These are phyloP conservation scores for Dilophus febrilis DNA, from an alignment of 2,888 invertebrate genomes.

Conservation along the genomic window DNA sequence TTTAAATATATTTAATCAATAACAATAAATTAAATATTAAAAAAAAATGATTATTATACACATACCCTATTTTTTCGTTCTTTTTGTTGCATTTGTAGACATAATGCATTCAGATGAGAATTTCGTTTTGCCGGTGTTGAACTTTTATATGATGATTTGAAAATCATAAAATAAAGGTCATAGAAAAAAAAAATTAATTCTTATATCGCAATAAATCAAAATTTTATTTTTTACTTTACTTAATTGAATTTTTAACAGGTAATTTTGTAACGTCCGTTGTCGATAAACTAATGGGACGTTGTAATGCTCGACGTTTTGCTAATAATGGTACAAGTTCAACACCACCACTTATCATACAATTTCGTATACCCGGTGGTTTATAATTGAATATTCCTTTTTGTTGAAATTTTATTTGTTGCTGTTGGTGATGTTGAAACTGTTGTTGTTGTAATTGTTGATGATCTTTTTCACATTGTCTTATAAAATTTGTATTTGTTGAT, in stretches of 20 bases:
- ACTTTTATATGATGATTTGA: too few relatives aligned
- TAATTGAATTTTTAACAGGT: constrained; percentile 30
- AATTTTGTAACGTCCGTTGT: constrained; percentile 37
- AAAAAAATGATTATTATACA: neutral
- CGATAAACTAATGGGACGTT: constrained; percentile 35
- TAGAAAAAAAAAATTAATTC: neutral
- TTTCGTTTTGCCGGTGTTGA: constrained; percentile 22
- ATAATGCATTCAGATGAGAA: constrained; percentile 34
- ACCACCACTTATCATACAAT: constrained; percentile 39
- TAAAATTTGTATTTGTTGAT: too few relatives aligned
- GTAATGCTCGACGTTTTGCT: constrained; percentile 43
- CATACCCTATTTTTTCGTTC: constrained; percentile 28
- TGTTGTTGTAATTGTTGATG: neutral
- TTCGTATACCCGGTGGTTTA: constrained; percentile 9
- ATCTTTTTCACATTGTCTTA: neutral
- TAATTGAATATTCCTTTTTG: constrained; percentile 1
- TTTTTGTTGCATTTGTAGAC: constrained; percentile 35
- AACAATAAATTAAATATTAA: neutral
- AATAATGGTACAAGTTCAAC: constrained; percentile 61
- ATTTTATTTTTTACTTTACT: constrained; percentile 25
- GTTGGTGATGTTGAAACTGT: neutral
- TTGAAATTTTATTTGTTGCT: neutral
- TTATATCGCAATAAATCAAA: constrained; percentile 1
- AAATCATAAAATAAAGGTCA: neutral
- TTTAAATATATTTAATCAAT: neutral